These are phyloP conservation scores for Cephus rjabovi DNA, from an alignment of 2,888 invertebrate species.

Conservation along the genomic window DNA sequence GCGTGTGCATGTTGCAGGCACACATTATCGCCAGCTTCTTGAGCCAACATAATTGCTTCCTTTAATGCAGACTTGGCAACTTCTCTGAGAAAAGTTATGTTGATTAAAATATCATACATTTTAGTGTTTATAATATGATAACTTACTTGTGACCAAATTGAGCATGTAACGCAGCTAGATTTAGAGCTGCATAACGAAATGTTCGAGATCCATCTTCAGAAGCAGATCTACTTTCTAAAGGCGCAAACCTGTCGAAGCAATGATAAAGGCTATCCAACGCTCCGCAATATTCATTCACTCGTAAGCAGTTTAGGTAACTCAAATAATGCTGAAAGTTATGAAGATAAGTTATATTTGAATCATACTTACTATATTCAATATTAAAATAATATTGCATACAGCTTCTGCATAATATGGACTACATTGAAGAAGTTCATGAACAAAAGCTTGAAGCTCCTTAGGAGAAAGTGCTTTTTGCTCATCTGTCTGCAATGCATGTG, in stretches of 20 bases:
- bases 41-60: constrained; percentile 88
- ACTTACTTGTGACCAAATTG: constrained; percentile 84
- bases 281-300: constrained; percentile 88
- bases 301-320: constrained; percentile 88
- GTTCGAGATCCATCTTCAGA: constrained; percentile 72
- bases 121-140: background rate
- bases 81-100: constrained; percentile 69
- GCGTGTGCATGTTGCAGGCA: constrained; percentile 88
- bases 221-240: constrained; percentile 66
- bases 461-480: constrained; percentile 84
- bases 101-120: constrained; percentile 8
- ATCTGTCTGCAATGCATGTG: constrained; percentile 83
- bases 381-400: constrained; percentile 69
- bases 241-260: constrained; percentile 79
- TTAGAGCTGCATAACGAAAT: constrained; percentile 90
- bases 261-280: constrained; percentile 84
- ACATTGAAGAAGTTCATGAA: constrained; percentile 78
- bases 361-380: background rate
- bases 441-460: constrained; percentile 79
- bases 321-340: constrained; percentile 81
- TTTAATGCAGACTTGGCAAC: constrained; percentile 85
- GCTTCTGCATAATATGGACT: constrained; percentile 87
- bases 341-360: constrained; percentile 9
- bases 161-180: constrained; percentile 88
- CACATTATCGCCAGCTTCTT: constrained; percentile 87